Evolutionary conservation across 2,797 vertebrate genomes (phyloP).

Genomic region (Notoglanidium macrostoma): DNA sequence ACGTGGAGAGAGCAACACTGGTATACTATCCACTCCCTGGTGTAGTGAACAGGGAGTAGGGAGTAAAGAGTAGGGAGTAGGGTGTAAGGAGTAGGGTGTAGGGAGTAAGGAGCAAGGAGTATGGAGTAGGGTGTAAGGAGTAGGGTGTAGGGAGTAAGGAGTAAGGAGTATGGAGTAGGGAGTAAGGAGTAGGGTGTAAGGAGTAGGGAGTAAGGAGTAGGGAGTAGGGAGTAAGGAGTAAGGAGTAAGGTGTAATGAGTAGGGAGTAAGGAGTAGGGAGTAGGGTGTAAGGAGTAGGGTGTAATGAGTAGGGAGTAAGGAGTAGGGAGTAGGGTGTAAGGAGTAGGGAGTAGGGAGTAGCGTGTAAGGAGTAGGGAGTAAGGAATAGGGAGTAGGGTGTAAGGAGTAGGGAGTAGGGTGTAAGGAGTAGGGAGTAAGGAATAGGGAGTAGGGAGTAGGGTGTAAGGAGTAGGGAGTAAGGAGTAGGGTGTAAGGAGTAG

Average conservation of each 20-base stretch:
- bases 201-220: no score
- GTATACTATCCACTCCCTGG: background rate
- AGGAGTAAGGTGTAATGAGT: no score
- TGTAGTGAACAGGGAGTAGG: background rate
- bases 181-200: no score
- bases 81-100: background rate
- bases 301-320: background rate
- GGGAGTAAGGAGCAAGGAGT: background rate
- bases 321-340: background rate
- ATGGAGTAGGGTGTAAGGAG: background rate
- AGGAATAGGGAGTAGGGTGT: no score
- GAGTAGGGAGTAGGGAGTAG: background rate
- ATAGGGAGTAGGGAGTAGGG: background rate
- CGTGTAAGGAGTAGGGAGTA: background rate
- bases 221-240: no score
- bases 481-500: background rate
- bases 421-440: no score
- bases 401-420: no score
- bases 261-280: no score
- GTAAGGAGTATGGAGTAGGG: background rate
- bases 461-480: accelerated
- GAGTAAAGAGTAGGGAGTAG: background rate
- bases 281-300: background rate
- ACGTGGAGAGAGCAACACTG: background rate
- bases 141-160: background rate